Conservation (phyloP, 2,113 vertebrate genomes). For the Paralichthys olivaceus region DNA sequence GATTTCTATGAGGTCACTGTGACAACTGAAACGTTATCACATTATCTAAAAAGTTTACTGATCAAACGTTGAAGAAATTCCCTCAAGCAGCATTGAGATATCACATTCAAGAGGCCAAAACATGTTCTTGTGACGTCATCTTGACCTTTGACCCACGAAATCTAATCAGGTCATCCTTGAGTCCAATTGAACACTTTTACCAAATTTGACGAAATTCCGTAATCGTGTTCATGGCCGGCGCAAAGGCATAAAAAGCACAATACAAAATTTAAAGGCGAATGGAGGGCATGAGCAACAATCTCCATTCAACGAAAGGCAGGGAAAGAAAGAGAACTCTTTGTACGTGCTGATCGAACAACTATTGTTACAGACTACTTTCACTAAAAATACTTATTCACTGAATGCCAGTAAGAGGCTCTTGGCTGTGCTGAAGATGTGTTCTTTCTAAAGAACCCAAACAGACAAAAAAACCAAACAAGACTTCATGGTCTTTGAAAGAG, state of each 20-base stretch:
- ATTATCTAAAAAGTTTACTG: no score
- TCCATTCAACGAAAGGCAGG: conserved; percentile 18
- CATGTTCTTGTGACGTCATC: no score
- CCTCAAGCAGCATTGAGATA: no score
- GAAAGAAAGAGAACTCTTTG: conserved; percentile 18
- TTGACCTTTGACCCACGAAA: no score
- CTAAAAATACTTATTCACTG: conserved; percentile 32
- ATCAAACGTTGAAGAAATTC: no score
- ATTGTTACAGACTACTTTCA: conserved; percentile 39
- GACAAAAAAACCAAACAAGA: neutral
- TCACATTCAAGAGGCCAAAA: no score
- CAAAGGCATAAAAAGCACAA: neutral
- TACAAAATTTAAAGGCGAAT: conserved; percentile 16
- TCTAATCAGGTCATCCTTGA: no score
- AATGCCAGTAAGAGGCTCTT: conserved; percentile 40
- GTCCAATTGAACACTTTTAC: no score
- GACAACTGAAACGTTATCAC: no score
- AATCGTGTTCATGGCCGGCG: no score
- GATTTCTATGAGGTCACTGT: no score
- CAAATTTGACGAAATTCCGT: no score
- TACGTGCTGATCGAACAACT: conserved; percentile 42
- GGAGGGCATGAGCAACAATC: conserved; percentile 31
- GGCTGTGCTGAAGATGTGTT: neutral
- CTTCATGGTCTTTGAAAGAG: neutral
- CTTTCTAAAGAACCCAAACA: conserved; percentile 1